Evolutionary conservation across 2,888 invertebrate species (phyloP), one percentile per base, ranked within the genome.

Genomic region (Pachliopta kotzebuea): DNA sequence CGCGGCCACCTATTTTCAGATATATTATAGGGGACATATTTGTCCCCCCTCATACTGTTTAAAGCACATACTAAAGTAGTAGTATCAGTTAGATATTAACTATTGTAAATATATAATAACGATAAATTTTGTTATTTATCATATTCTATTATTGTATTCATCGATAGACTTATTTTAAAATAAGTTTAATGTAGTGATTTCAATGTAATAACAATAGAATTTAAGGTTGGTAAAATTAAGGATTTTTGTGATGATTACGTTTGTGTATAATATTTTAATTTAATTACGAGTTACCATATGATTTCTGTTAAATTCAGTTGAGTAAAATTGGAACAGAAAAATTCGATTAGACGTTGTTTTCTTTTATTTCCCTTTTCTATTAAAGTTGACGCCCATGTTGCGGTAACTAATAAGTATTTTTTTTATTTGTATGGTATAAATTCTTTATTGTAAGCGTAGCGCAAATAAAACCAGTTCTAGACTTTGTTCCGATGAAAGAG

Each of bases 91-190:
- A 86, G 85, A 78, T 77, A 82, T 80, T 77, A 80, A 83, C 77
- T 79, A 77, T 80, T 90, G 90, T 90, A 90, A 82, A 90, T 90
- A 90, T 80, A 81, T 80, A 81, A 75, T 83, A 79, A 83, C 78
- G 81, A 80, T 72, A 83, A 79, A 81, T 85, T 86, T 88, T 89
- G 90, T 90, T 90, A 90, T 89, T 88, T 88, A 87, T 84, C 87
- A 85, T 86, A 85, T 85, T 88, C 81, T 86, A 86, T 87, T 85
- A 84, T 83, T 78, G 82, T 84, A 87, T 75, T 84, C 83, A 83
- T 86, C 81, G 80, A 86, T 88, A 84, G 82, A 86, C 84, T 88
- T 89, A 85, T 88, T 87, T 85, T 84, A 74, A 81, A 84, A 85
- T 88, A 86, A 87, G 84, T 87, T 86, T 78, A 78, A 84, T 72